Evolutionary conservation across 2,888 invertebrate genomes (phyloP).

Genomic region (Melanchra persicariae): DNA sequence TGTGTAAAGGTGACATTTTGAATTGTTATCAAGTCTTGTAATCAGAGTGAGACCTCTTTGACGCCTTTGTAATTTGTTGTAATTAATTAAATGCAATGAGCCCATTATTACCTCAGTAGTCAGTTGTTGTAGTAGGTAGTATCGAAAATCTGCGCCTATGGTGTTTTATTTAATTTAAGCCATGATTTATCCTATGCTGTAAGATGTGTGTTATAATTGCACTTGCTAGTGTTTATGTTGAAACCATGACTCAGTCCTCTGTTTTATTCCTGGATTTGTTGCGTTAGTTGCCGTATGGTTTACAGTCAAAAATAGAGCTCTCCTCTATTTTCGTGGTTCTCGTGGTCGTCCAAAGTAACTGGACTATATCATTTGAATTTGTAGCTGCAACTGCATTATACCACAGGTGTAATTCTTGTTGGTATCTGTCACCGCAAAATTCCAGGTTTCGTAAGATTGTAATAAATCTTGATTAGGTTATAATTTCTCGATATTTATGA

Average conservation of each 20-base stretch:
- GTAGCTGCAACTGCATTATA: neutral
- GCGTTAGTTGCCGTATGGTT: slow-evolving; percentile 29
- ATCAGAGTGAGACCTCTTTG: slow-evolving; percentile 19
- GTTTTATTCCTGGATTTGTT: slow-evolving; percentile 31
- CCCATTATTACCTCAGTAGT: slow-evolving; percentile 5
- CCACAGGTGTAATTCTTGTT: neutral
- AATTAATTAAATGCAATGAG: slow-evolving; percentile 37
- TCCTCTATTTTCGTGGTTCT: slow-evolving; percentile 26
- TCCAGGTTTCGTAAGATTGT: too few species aligned
- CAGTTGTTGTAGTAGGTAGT: too few species aligned
- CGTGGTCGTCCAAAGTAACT: neutral
- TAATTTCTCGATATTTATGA: too few species aligned
- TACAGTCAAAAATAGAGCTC: slow-evolving; percentile 23
- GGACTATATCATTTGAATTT: neutral
- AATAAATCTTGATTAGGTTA: too few species aligned
- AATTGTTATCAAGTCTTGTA: slow-evolving; percentile 18
- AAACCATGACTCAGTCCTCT: slow-evolving; percentile 26
- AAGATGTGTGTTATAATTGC: neutral
- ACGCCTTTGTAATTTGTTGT: slow-evolving; percentile 2
- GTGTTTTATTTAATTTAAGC: neutral
- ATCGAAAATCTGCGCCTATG: neutral
- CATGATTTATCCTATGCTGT: neutral
- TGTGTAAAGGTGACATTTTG: slow-evolving; percentile 40
- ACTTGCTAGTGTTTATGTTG: slow-evolving; percentile 6
- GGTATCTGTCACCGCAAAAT: too few species aligned